Evolutionary conservation across 2,113 vertebrate species (phyloP), one percentile per base, ranked within the genome.

Genomic region (Hydrochoerus hydrochaeris): DNA sequence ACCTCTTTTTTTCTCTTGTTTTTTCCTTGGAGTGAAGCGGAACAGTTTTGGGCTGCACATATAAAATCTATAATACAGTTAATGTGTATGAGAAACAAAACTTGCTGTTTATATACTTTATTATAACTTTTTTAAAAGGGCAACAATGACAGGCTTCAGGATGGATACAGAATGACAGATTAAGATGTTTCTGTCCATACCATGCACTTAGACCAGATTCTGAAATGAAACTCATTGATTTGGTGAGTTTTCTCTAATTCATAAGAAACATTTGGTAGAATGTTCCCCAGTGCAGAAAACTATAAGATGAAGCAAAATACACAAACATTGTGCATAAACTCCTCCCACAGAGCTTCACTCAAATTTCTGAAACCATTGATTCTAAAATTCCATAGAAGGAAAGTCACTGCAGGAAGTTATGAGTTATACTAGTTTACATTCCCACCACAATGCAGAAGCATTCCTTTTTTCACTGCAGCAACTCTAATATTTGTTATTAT

Each of bases 261-360:
- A 26, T 24, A 67, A 91, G 75, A 84, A 91, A 84, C 60, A 88
- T 73, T 44, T 62, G 60, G 80, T 26, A 73, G 62, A 38, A 26
- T 41, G n/a, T 38, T 87, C 20, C 49, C 32, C 8, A 62, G 38
- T 10, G 19, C n/a, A 69, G 52, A 85, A 97, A 90, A 67, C 14
- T 41, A 12, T 24, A 90, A 92, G 62, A 62, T 90, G 54, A 92
- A 92, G 85, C 58, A 89, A 91, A 93, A 65, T 67, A 62, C 46
- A 67, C 60, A 35, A 80, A 49, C 30, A 12, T 14, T 78, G 4
- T 19, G 8, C 28, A 90, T 73, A 71, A 95, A 90, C 16, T 86
- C 69, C 3, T 71, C 67, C 82, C 38, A 54, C 19, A 24, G 44
- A 93, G 8, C 38, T 80, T 84, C 73, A 54, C 38, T 94, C 88